Percentiles rank a stretch among this genome's conserved stretches.
Evolutionary conservation across 2,888 invertebrate genomes (phyloP).

Genomic region (Villa cingulata): DNA sequence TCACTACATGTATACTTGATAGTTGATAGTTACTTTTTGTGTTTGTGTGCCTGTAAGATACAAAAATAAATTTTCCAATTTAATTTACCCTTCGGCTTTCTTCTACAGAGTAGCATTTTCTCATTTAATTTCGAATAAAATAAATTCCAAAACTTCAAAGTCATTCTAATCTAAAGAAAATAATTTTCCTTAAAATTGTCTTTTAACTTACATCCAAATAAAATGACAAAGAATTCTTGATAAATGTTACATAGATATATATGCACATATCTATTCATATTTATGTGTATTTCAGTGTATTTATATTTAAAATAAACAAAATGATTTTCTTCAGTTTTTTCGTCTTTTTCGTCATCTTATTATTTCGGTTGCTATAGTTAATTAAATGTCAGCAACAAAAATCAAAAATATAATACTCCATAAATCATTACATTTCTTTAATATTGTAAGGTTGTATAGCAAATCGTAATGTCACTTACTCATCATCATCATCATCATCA

Average conservation of each 20-base stretch:
- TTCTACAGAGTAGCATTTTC: neutral
- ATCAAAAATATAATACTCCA: constrained; percentile 16
- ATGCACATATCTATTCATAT: too few relatives aligned
- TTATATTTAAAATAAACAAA: too few relatives aligned
- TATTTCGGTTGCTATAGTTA: constrained; percentile 14
- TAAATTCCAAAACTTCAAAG: neutral
- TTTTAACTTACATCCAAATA: too few relatives aligned
- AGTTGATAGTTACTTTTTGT: too few relatives aligned
- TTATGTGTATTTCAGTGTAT: too few relatives aligned
- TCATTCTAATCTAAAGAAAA: neutral
- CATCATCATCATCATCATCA: constrained; percentile 13
- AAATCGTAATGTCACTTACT: constrained; percentile 18
- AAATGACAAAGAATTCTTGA: too few relatives aligned
- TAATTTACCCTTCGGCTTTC: neutral
- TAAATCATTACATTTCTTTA: constrained; percentile 17
- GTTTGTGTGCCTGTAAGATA: too few relatives aligned
- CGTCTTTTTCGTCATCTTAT: neutral
- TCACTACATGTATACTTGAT: too few relatives aligned
- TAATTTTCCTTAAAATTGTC: too few relatives aligned
- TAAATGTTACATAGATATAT: too few relatives aligned
- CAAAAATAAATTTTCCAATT: neutral
- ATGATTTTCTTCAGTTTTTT: neutral
- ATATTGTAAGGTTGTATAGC: too few relatives aligned
- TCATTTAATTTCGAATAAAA: neutral
- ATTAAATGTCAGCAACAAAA: constrained; percentile 22